Percentiles rank a stretch among this genome's conserved stretches.
These are phyloP conservation scores for Pan paniscus DNA, from an alignment of 2,113 vertebrate species.

Conservation along the genomic window DNA sequence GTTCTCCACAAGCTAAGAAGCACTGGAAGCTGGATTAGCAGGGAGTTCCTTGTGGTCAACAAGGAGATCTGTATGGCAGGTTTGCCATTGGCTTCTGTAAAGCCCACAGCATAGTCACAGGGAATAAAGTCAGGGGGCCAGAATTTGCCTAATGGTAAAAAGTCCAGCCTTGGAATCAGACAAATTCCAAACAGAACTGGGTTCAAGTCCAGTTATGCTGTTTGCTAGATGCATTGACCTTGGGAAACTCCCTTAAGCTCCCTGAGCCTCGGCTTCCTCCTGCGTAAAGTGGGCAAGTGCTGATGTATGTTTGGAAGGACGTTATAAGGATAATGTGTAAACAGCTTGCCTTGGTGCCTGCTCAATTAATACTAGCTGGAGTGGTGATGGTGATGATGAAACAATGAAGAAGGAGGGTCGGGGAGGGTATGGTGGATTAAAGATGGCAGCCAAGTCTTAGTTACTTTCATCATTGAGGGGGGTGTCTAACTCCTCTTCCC, in stretches of 20 bases:
- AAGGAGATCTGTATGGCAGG: background rate
- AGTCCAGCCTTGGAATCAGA: background rate
- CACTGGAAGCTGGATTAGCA: background rate
- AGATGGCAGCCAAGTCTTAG: background rate
- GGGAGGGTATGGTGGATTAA: background rate
- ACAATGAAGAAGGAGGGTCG: background rate
- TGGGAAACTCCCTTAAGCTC: background rate
- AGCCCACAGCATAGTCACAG: background rate
- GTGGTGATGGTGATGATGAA: background rate
- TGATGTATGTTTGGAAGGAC: background rate
- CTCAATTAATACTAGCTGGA: background rate
- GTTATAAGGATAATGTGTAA: background rate
- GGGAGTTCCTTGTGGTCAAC: background rate
- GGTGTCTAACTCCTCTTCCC: background rate
- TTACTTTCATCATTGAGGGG: background rate
- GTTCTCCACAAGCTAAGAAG: background rate
- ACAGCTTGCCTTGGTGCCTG: background rate
- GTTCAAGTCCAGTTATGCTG: background rate
- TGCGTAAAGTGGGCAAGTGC: too few species aligned
- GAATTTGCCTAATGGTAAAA: background rate
- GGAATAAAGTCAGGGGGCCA: background rate
- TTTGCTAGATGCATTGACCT: background rate
- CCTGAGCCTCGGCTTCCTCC: background rate
- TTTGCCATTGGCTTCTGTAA: background rate
- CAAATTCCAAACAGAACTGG: background rate